These are phyloP conservation scores for Probosciger aterrimus DNA, from an alignment of 2,113 vertebrate species.

Conservation along the genomic window DNA sequence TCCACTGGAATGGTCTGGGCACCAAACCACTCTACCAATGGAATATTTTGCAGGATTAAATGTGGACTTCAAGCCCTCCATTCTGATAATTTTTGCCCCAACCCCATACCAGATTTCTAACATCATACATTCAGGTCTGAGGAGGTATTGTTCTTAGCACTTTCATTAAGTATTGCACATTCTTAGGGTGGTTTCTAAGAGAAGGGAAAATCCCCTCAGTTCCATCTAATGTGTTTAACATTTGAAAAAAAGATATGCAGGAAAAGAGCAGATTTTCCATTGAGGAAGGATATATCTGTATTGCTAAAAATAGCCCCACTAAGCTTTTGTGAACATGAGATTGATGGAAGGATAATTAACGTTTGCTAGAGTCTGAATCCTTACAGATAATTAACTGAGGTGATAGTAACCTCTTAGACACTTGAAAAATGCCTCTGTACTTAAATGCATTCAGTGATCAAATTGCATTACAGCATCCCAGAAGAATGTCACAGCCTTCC, in stretches of 20 bases:
- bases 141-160: background rate
- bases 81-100: background rate
- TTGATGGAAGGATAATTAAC: conserved; percentile 26
- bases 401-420: conserved; percentile 17
- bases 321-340: background rate
- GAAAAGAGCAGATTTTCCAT: background rate
- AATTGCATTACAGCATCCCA: conserved; percentile 12
- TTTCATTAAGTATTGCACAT: background rate
- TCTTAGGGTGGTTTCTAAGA: background rate
- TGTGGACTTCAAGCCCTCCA: background rate
- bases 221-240: background rate
- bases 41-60: background rate
- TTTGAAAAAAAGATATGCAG: background rate
- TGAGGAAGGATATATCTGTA: background rate
- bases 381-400: conserved; percentile 47
- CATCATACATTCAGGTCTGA: background rate
- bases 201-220: background rate
- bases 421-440: background rate
- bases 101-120: background rate
- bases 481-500: background rate
- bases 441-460: background rate
- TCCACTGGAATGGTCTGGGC: background rate
- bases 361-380: background rate
- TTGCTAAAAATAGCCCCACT: background rate
- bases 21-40: background rate